Evolutionary conservation across 2,888 invertebrate species (phyloP).

Genomic region (Amphipoea lucens): DNA sequence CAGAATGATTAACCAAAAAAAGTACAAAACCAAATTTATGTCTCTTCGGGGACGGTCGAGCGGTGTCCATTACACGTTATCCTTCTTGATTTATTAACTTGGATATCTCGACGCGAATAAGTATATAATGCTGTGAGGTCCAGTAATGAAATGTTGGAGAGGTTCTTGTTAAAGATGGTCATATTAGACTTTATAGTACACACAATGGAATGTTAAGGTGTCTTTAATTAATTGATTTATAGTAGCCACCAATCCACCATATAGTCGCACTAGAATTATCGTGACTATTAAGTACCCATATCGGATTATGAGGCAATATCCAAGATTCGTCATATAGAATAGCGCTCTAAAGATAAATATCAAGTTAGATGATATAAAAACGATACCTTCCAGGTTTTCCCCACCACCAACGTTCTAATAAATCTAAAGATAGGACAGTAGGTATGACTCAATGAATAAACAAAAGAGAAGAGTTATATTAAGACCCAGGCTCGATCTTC

Average conservation of each 20-base stretch:
- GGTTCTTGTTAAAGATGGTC: slow-evolving; percentile 53
- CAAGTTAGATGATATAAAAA: not conserved
- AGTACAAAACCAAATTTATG: slow-evolving; percentile 87
- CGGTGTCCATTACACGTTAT: slow-evolving; percentile 88
- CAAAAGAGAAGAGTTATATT: not conserved
- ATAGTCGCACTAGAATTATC: slow-evolving; percentile 35
- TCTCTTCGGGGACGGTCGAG: slow-evolving; percentile 82
- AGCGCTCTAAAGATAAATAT: not conserved
- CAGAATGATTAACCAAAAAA: slow-evolving; percentile 87
- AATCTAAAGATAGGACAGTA: not conserved
- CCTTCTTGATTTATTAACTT: slow-evolving; percentile 87
- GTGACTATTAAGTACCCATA: slow-evolving; percentile 17
- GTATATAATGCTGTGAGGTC: slow-evolving; percentile 80
- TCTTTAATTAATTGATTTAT: slow-evolving; percentile 59
- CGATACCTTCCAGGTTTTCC: too few species aligned
- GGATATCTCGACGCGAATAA: slow-evolving; percentile 81
- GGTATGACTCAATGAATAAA: not conserved
- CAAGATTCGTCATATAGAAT: not conserved
- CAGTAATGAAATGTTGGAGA: slow-evolving; percentile 81
- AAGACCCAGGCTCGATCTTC: not conserved
- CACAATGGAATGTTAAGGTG: slow-evolving; percentile 44
- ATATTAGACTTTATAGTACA: slow-evolving; percentile 50
- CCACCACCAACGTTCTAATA: not conserved
- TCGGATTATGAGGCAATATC: slow-evolving; percentile 15
- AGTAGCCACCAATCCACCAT: slow-evolving; percentile 32